phyloP scores from a whole-genome alignment of 1,140 invertebrate species.

The Melanaphis sacchari region DNA sequence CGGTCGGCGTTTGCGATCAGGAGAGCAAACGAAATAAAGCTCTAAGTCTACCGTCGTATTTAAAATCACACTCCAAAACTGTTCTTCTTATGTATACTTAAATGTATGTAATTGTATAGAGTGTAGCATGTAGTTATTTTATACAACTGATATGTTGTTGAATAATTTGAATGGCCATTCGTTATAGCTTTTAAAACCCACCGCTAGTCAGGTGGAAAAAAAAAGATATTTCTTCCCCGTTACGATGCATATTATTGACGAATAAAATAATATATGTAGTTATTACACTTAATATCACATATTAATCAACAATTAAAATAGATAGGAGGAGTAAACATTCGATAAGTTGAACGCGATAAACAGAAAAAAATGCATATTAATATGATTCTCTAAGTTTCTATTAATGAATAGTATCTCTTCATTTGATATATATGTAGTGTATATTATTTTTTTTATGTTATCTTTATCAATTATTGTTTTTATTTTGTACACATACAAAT shows the following conservation, averaged over 20 bases:
- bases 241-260: neutral
- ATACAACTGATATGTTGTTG: conserved; percentile 25
- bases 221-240: too few species aligned
- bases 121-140: neutral
- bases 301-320: neutral
- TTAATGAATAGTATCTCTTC: too few species aligned
- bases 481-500: too few species aligned
- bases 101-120: neutral
- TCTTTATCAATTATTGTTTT: too few species aligned
- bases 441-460: too few species aligned
- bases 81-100: neutral
- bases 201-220: too few species aligned
- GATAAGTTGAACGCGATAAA: neutral
- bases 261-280: neutral
- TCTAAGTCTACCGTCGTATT: conserved; percentile 7
- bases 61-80: conserved; percentile 16
- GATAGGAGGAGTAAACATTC: neutral
- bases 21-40: neutral
- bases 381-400: too few species aligned
- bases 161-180: conserved; percentile 6
- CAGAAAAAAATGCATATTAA: neutral
- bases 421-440: too few species aligned
- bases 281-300: neutral
- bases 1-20: neutral
- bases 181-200: neutral